These are phyloP conservation scores for Antechinus flavipes DNA, from an alignment of 2,113 vertebrate species.

Conservation along the genomic window DNA sequence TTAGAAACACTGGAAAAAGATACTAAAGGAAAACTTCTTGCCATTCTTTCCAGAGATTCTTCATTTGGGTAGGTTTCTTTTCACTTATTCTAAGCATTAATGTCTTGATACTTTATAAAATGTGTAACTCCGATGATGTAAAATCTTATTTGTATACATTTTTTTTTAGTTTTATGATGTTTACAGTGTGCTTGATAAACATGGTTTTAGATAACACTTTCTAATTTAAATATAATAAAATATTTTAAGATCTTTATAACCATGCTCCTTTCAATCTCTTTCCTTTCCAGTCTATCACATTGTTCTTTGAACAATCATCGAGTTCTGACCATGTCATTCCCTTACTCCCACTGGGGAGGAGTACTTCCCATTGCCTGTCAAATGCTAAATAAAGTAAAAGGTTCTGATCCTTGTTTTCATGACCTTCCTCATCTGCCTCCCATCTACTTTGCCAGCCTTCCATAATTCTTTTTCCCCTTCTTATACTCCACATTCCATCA, in stretches of 20 bases:
- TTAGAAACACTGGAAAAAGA: conserved; percentile 91
- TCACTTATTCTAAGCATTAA: conserved; percentile 42
- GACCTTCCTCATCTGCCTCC: background rate
- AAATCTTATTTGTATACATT: conserved; percentile 28
- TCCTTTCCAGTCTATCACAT: background rate
- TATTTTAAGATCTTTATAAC: background rate
- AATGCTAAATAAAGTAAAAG: background rate
- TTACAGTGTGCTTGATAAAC: conserved; percentile 41
- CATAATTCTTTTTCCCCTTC: background rate
- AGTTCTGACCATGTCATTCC: background rate
- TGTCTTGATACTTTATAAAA: conserved; percentile 4
- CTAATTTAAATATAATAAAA: background rate
- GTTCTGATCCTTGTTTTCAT: background rate
- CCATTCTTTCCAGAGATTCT: conserved; percentile 90
- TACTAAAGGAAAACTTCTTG: conserved; percentile 87
- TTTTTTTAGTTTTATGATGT: conserved; percentile 45
- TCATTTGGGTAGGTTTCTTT: conserved; percentile 88
- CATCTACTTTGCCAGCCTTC: background rate
- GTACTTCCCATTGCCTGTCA: background rate
- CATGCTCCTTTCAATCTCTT: background rate
- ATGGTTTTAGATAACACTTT: conserved; percentile 4
- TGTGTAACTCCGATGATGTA: conserved; percentile 36
- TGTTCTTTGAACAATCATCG: background rate
- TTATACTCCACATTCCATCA: background rate
- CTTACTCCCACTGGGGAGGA: background rate